Evolutionary conservation across 2,888 invertebrate species (phyloP), one percentile per base, ranked within the genome.

Genomic region (Platycheirus rosarum): DNA sequence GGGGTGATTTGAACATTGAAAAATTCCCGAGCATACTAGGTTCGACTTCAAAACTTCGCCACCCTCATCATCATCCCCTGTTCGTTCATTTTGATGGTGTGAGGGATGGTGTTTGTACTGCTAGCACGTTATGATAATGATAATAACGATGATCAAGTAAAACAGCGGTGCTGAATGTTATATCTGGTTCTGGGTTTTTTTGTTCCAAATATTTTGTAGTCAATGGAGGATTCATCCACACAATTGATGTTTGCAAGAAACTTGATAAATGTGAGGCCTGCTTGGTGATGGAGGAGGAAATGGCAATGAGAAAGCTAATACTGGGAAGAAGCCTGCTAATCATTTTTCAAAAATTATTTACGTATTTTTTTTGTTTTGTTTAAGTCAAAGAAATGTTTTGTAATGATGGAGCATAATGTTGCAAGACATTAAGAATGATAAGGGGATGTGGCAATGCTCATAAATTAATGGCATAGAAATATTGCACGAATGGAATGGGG

Each of bases 121-220:
- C 75, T 35, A 68, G 82, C 63, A 82, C 77, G 82, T 82, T 77
- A 82, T 82, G 68, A 77, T 82, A 82, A 82, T 77, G 82, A 82
- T 82, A 82, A 82, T 82, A 76, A 82, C 77, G 77, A 82, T 82
- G 82, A 82, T 82, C 82, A 77, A 82, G 77, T 82, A 68, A 77
- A 82, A 82, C 82, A 71, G 62, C 62, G 49, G 48, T 76, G 65
- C 66, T 82, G 77, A 73, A 51, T 71, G 75, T 49, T 69, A 49
- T 60, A 60, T 57, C 49, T 13, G 5, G 55, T 42, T 51, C 14
- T 40, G 14, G 18, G 13, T 20, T 8, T 8, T 51, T 55, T 73
- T 68, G 62, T 62, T 51, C 40, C 14, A n/a, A 26, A 71, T 73
- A 42, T 79, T 74, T 57, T 55, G 14, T 40, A 57, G 49, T 68